Evolutionary conservation across 2,113 vertebrate species (phyloP).

Genomic region (Seriola quinqueradiata): DNA sequence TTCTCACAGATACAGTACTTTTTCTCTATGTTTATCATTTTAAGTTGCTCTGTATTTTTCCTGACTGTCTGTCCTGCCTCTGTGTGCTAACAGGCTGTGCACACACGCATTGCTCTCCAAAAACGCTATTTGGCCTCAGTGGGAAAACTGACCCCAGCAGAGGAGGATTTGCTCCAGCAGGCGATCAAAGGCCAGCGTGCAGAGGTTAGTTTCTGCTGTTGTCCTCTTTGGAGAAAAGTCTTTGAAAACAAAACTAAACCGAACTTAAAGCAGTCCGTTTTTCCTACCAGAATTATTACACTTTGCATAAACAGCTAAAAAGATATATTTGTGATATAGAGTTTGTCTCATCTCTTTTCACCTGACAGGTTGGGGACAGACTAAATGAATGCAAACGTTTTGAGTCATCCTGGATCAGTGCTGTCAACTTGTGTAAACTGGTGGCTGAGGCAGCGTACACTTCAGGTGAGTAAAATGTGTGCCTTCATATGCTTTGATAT

Average conservation of each 20-base stretch:
- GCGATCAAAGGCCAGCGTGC: constrained; percentile 80
- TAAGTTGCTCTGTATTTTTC: background rate
- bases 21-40: background rate
- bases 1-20: background rate
- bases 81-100: constrained; percentile 75
- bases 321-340: background rate
- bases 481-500: too few relatives aligned
- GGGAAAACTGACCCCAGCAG: constrained; percentile 79
- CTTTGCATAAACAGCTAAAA: background rate
- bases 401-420: constrained; percentile 82
- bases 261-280: background rate
- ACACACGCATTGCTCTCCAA: constrained; percentile 83
- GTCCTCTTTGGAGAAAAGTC: background rate
- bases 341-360: background rate
- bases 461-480: constrained; percentile 72
- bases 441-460: constrained; percentile 80
- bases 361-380: constrained; percentile 75
- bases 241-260: background rate
- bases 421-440: constrained; percentile 81
- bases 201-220: constrained; percentile 69
- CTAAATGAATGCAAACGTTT: constrained; percentile 81
- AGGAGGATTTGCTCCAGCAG: constrained; percentile 81
- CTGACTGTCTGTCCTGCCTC: constrained; percentile 21
- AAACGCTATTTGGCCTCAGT: constrained; percentile 80
- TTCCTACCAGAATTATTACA: background rate